phyloP scores from a whole-genome alignment of 2,113 vertebrate genomes.

The Aspiorhynchus laticeps region DNA sequence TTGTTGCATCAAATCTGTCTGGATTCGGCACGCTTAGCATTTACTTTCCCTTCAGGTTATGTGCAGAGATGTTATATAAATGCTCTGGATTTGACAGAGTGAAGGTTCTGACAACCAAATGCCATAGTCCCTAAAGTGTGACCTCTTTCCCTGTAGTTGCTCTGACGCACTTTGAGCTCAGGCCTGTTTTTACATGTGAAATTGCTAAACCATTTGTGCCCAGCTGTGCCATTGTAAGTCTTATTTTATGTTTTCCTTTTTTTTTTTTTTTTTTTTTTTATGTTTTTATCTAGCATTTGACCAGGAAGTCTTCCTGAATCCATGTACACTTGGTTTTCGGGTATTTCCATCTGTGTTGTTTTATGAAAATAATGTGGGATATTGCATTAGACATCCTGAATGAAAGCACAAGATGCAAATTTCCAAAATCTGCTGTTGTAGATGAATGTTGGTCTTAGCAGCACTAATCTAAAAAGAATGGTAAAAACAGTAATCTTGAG shows the following conservation, averaged over 20 bases:
- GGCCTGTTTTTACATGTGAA: neutral
- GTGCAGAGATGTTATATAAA: conserved; percentile 24
- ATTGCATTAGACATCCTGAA: neutral
- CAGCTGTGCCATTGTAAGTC: neutral
- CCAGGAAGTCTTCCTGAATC: neutral
- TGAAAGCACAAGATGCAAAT: neutral
- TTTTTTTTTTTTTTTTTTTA: neutral
- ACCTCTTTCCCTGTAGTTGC: neutral
- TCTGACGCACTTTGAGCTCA: neutral
- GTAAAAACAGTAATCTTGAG: too few species aligned
- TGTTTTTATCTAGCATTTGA: neutral
- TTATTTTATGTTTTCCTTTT: neutral
- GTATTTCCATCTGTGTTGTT: neutral
- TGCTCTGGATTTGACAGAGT: neutral
- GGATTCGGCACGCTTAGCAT: neutral
- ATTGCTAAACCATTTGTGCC: neutral
- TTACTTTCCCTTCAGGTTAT: conserved; percentile 4
- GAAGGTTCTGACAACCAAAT: neutral
- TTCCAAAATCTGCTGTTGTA: neutral
- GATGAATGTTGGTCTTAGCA: neutral
- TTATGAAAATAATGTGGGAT: neutral
- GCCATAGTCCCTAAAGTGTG: neutral
- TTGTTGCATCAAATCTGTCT: neutral
- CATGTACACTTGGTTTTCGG: neutral
- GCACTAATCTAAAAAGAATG: neutral